Base-by-base conservation (phyloP, 2,797 vertebrate species). In the Parauchenoglanis ngamensis region DNA sequence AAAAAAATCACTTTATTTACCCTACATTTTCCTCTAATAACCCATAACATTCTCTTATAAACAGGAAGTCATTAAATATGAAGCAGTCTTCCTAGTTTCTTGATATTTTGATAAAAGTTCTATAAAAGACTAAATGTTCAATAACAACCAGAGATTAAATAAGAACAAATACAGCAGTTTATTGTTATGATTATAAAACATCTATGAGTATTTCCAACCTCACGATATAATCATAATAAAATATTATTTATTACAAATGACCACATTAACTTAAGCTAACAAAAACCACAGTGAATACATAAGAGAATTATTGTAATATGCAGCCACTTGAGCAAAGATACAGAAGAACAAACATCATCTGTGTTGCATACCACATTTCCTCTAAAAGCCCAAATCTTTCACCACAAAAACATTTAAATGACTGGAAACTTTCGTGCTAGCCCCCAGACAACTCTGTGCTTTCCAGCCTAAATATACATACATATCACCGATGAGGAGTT, bases 161-260 rank as follows among this genome's bases (percentile, higher is more conserved):
- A 90, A 89, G 88, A 89, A 90, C 86, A 89, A 90, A 87, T 87
- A 92, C 91, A 91, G 87, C 88, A 91, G 89, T 90, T 86, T 88
- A 90, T 89, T 91, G 72, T 89, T 91, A 91, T 89, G 89, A 89
- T 91, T 90, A 92, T 88, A 92, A 90, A 92, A 92, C 91, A 92
- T 73, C 84, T 88, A 90, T 89, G 57, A 85, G 68, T 84, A 88
- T 87, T 88, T 87, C 87, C 88, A 87, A 88, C 84, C 86, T 87
- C 86, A 87, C 75, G 88, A 90, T 87, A 89, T 79, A 81, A 87
- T 86, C 67, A 90, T 90, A 89, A 91, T 90, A 91, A 91, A 91
- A 92, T 91, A 88, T 89, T 92, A 90, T 92, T 89, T 90, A 89
- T 92, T 90, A 92, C 90, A 90, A 90, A 91, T 87, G 90, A 90